Base-by-base conservation (phyloP, 2,797 vertebrate species). In the Lutjanus campechanus region DNA sequence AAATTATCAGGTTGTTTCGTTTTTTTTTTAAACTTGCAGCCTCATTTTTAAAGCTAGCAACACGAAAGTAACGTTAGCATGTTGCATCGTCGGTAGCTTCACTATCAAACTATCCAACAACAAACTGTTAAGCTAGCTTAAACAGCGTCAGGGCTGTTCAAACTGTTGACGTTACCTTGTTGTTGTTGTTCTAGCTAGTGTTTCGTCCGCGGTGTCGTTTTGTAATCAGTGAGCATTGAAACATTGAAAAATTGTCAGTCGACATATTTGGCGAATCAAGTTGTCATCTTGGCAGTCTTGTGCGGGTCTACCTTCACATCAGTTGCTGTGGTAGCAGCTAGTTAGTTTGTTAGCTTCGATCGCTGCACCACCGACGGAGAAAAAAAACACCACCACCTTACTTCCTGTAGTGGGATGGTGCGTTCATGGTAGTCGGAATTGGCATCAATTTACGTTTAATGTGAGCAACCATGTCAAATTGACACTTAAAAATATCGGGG, bases 331-430 rank as follows among this genome's bases (percentile, higher is more conserved):
- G 55, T 22, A 59, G 77, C 20, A 46, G n/a, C 29, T 73, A 68
- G 41, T 61, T 68, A 36, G 20, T 46, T 44, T 5, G 77, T 73
- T 92, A 92, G 88, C 89, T 82, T 76, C 13, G 47, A 41, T 69
- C 63, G 82, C 87, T 85, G 76, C 62, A 77, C 20, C 40, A 5
- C 51, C 54, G 56, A 76, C 17, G 54, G 54, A 54, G 25, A 50
- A 63, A 79, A 77, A 43, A 29, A 25, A 69, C 63, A 69, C 40
- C 47, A 36, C 63, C 63, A 22, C 47, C 16, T 36, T 65, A 90
- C 90, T 93, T 94, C 92, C 92, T 87, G 89, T 82, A 77, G 17
- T 19, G 1, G 0, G 0, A 7, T 67, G 93, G 60, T 91, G 91
- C 83, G 75, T 94, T 94, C 69, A 82, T 0, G 0, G 65, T 36